phyloP scores from a whole-genome alignment of 2,113 vertebrate species.

The Periophthalmus modestus region DNA sequence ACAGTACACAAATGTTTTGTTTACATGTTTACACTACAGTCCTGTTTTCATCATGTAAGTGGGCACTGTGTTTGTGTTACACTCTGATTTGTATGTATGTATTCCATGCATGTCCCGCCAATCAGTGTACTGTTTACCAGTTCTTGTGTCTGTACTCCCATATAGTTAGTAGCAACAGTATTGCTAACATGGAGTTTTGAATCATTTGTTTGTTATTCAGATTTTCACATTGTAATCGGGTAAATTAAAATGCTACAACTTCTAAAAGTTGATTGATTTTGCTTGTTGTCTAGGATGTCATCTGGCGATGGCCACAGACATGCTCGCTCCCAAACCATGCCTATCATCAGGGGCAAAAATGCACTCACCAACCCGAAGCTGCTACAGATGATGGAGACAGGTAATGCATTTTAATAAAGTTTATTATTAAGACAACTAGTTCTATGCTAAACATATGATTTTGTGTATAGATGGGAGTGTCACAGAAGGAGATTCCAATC shows the following conservation, averaged over 20 bases:
- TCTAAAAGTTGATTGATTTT: slow-evolving; percentile 16
- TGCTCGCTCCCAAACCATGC: slow-evolving; percentile 93
- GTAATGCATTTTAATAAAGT: slow-evolving; percentile 65
- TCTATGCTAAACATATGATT: not conserved
- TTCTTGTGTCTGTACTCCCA: slow-evolving; percentile 29
- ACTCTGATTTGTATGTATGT: slow-evolving; percentile 35
- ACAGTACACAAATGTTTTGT: slow-evolving; percentile 12
- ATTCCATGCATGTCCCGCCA: slow-evolving; percentile 59
- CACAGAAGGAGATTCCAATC: slow-evolving; percentile 88
- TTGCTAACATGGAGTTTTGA: slow-evolving; percentile 21
- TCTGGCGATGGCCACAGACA: slow-evolving; percentile 90
- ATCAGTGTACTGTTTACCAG: slow-evolving; percentile 44
- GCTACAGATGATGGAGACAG: slow-evolving; percentile 93
- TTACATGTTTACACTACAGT: slow-evolving; percentile 20
- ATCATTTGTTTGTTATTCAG: slow-evolving; percentile 2
- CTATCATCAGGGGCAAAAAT: slow-evolving; percentile 95
- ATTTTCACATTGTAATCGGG: not conserved
- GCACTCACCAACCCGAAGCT: slow-evolving; percentile 94
- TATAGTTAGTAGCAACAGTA: slow-evolving; percentile 29
- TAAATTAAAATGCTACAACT: not conserved
- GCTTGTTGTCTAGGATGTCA: slow-evolving; percentile 82
- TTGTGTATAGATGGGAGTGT: slow-evolving; percentile 76
- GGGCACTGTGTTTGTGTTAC: slow-evolving; percentile 39
- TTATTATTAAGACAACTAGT: not conserved
- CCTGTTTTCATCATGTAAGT: slow-evolving; percentile 42